Percentiles rank a stretch among this genome's conserved stretches.
These are phyloP conservation scores for Calypte anna DNA, from an alignment of 2,113 vertebrate genomes.

Conservation along the genomic window DNA sequence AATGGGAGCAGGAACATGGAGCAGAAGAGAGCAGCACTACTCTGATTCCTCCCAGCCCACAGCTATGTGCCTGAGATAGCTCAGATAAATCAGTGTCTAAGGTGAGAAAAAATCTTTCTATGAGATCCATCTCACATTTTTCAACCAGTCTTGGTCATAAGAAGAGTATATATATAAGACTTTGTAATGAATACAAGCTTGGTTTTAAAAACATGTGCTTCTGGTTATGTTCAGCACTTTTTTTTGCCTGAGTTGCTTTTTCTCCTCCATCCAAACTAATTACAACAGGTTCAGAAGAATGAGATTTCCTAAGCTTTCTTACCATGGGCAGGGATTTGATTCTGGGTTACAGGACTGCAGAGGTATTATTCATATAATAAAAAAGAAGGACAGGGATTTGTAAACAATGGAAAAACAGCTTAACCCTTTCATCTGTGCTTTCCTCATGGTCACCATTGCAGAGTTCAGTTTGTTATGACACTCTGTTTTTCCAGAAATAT, in stretches of 20 bases:
- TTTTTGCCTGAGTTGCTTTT: background rate
- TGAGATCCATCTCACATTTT: background rate
- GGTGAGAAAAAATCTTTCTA: background rate
- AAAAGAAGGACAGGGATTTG: slow-evolving; percentile 2
- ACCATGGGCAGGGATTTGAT: slow-evolving; percentile 27
- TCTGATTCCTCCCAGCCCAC: rapidly evolving
- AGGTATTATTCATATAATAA: background rate
- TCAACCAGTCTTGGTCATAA: background rate
- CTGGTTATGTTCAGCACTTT: background rate
- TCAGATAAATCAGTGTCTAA: background rate
- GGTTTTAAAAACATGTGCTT: background rate
- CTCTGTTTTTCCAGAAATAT: background rate
- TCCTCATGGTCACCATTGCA: background rate
- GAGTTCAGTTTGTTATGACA: background rate
- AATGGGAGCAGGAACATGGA: background rate
- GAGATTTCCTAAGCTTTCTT: slow-evolving; percentile 38
- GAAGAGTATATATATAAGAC: background rate
- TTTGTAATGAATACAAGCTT: background rate
- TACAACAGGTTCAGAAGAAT: slow-evolving; percentile 3
- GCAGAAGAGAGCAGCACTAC: background rate
- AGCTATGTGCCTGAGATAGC: background rate
- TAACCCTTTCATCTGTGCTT: background rate
- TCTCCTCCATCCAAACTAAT: background rate
- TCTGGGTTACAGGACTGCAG: background rate
- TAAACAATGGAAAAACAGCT: slow-evolving; percentile 18